Evolutionary conservation across 2,113 vertebrate species (phyloP), one percentile per base, ranked within the genome.

Genomic region (Thalassoma bifasciatum): DNA sequence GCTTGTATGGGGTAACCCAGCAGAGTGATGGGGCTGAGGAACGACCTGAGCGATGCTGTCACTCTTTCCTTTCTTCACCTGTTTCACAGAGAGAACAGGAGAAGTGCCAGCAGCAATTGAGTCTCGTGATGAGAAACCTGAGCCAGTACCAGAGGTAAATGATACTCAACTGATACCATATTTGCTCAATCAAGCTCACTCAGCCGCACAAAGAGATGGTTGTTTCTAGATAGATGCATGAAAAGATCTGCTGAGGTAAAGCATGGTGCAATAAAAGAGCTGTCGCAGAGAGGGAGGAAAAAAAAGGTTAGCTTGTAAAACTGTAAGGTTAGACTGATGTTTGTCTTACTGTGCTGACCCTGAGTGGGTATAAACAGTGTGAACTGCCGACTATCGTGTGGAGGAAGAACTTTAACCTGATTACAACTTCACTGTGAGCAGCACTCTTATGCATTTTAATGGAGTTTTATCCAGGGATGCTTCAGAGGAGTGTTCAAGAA

Each of bases 341-440:
- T 72, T 47, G 22, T 72, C 92, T 91, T 93, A 93, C 91, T 91
- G 81, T 90, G 49, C 42, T 68, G 71, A 92, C 86, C 22, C 60
- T 72, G 34, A 94, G 82, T 14, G 89, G 92, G 61, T 85, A 68
- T 22, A 93, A 77, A 70, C 30, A 23, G 5, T 68, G 64, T 38
- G 80, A 83, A 14, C 67, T 77, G 1, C 68, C 75, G 1, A 86
- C 70, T 52, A 80, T 77, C 3, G 83, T 87, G 62, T 86, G 92
- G 36, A 85, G 86, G 62, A 84, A 94, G 85, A 93, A 91, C 57
- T 88, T 75, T 62, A 94, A 71, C 40, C 90, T 79, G 42, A 94
- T 72, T 36, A 89, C 69, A 47, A 87, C 86, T 26, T 89, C 50
- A 17, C 83, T 82, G 37, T 73, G 61, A 72, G 19, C 50, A 24